These are phyloP conservation scores for Pristionchus maxplancki DNA, from an alignment of 2,888 invertebrate genomes.

Conservation along the genomic window DNA sequence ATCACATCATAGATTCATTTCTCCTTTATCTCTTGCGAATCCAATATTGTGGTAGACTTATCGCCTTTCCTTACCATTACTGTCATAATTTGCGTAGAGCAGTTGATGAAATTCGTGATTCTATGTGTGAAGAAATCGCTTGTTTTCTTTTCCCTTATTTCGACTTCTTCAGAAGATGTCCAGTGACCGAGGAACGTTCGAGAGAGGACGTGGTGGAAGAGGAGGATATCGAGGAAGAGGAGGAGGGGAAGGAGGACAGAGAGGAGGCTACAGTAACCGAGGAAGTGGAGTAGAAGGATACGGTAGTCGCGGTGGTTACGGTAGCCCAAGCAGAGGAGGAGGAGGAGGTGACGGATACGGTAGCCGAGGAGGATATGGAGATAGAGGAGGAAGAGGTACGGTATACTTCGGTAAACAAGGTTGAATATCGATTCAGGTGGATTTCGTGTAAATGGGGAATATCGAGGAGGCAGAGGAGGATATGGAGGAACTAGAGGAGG, in stretches of 20 bases:
- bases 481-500: not conserved
- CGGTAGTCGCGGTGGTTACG: not conserved
- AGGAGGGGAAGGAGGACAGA: not conserved
- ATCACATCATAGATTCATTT: too few species aligned
- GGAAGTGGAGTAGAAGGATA: not conserved
- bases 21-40: too few species aligned
- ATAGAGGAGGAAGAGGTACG: not conserved
- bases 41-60: too few species aligned
- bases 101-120: too few species aligned
- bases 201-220: not conserved
- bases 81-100: too few species aligned
- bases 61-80: too few species aligned
- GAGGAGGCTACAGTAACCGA: not conserved
- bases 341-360: not conserved
- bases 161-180: not conserved
- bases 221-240: not conserved
- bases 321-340: not conserved
- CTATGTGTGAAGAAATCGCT: not conserved
- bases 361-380: not conserved
- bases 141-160: not conserved
- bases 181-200: not conserved
- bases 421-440: not conserved
- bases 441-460: not conserved
- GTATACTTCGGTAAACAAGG: not conserved
- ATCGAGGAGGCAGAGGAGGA: slow-evolving; percentile 25